These are phyloP conservation scores for Galleria mellonella DNA, from an alignment of 1,140 invertebrate genomes.

Conservation along the genomic window DNA sequence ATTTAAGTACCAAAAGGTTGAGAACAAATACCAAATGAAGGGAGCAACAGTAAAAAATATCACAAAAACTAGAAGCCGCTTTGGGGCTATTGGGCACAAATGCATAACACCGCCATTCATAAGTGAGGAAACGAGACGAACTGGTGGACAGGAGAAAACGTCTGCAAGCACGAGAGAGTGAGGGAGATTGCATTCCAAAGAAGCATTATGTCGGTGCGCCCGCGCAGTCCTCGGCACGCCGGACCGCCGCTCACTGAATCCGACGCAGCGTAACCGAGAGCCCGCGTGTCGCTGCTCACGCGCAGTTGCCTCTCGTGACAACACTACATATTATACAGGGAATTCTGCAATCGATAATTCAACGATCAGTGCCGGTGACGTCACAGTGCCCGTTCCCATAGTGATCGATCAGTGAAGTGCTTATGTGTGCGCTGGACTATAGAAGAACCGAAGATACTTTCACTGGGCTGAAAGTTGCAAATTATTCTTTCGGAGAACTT, in stretches of 20 bases:
- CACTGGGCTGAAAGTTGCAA: conserved; percentile 70
- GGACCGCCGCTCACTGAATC: background rate
- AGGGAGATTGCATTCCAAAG: conserved; percentile 63
- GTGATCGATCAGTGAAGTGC: conserved; percentile 36
- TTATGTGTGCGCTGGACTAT: conserved; percentile 32
- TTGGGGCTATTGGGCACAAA: conserved; percentile 38
- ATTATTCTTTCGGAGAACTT: conserved; percentile 63
- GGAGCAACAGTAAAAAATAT: conserved; percentile 25
- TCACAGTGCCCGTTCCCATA: conserved; percentile 27
- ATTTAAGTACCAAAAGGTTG: conserved; percentile 10
- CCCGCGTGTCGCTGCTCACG: background rate
- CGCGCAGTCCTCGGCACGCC: background rate
- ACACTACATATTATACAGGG: conserved; percentile 2
- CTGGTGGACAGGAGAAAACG: conserved; percentile 34
- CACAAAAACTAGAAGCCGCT: conserved; percentile 15
- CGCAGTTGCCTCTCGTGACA: conserved; percentile 17
- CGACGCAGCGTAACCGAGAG: background rate
- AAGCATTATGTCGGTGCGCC: conserved; percentile 3
- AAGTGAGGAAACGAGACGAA: conserved; percentile 47
- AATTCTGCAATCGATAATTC: conserved; percentile 8
- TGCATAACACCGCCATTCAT: conserved; percentile 56
- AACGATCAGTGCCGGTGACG: conserved; percentile 14
- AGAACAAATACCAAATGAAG: conserved; percentile 19
- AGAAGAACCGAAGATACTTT: conserved; percentile 67
- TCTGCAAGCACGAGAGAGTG: conserved; percentile 42